phyloP scores from a whole-genome alignment of 2,113 vertebrate genomes.

The Phocoena sinus region DNA sequence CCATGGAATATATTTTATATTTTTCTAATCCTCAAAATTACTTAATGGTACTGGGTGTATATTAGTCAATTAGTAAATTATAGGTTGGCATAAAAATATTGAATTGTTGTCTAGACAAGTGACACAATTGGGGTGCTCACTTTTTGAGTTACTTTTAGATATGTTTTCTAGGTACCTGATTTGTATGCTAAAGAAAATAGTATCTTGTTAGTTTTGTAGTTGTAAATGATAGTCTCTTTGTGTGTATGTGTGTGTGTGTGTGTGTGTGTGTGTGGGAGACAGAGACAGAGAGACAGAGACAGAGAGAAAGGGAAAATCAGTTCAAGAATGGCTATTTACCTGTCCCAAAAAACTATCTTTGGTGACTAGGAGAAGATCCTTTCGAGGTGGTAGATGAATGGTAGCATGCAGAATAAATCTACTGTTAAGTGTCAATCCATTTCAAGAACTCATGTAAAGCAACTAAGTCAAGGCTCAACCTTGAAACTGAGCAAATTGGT shows the following conservation, averaged over 20 bases:
- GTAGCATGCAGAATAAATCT: not conserved
- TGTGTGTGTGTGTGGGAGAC: too few species aligned
- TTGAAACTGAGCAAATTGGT: not conserved
- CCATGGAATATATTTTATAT: not conserved
- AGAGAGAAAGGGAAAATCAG: not conserved
- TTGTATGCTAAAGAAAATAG: not conserved
- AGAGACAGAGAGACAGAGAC: not conserved
- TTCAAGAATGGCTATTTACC: not conserved
- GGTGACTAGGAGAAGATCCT: not conserved
- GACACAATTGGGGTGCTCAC: not conserved
- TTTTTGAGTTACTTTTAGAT: not conserved
- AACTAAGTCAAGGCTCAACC: not conserved
- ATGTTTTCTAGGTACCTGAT: constrained; percentile 6
- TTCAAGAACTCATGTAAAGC: not conserved
- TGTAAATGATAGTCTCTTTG: not conserved
- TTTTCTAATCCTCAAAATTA: constrained; percentile 15
- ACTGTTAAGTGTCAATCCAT: not conserved
- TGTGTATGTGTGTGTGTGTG: not conserved
- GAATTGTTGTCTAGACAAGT: not conserved
- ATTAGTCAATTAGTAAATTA: constrained; percentile 2
- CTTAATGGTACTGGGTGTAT: not conserved
- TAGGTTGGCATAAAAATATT: not conserved
- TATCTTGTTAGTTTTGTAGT: not conserved
- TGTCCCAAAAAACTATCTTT: not conserved
- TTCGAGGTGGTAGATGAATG: not conserved